Conservation (phyloP, 2,888 invertebrate species). For the Drosophila merina region DNA sequence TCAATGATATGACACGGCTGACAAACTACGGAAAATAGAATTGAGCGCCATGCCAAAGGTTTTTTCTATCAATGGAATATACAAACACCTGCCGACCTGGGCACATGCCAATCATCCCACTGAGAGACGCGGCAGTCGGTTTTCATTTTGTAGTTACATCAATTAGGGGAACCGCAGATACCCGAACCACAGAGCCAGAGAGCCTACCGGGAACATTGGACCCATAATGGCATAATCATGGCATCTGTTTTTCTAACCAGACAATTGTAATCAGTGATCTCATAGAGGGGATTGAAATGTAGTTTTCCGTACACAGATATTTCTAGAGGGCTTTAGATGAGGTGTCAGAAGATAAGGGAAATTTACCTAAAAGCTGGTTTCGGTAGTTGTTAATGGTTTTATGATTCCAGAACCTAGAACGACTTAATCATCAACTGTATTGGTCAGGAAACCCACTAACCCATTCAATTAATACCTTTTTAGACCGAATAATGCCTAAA, state of each 20-base stretch:
- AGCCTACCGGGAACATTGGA: not conserved
- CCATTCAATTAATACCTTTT: not conserved
- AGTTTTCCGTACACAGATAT: not conserved
- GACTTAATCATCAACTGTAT: not conserved
- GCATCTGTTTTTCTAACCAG: conserved; percentile 4
- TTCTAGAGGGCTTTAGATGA: too few species aligned
- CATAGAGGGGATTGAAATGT: conserved; percentile 5
- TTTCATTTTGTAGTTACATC: conserved; percentile 33
- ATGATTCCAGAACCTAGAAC: not conserved
- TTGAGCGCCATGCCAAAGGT: not conserved
- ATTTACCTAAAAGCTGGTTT: not conserved
- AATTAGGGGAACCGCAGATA: conserved; percentile 37
- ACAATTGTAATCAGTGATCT: conserved; percentile 26
- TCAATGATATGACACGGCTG: not conserved
- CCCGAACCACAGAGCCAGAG: conserved; percentile 2
- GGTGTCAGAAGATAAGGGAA: not conserved
- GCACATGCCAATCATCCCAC: conserved; percentile 42
- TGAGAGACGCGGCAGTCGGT: conserved; percentile 14
- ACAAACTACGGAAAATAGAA: not conserved
- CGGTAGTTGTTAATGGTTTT: not conserved
- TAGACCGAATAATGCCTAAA: not conserved
- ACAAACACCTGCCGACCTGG: conserved; percentile 11
- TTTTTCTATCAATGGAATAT: conserved; percentile 20
- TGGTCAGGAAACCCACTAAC: not conserved
- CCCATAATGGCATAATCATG: conserved; percentile 38